phyloP scores from a whole-genome alignment of 2,888 invertebrate species.

The Augochlorella aurata region DNA sequence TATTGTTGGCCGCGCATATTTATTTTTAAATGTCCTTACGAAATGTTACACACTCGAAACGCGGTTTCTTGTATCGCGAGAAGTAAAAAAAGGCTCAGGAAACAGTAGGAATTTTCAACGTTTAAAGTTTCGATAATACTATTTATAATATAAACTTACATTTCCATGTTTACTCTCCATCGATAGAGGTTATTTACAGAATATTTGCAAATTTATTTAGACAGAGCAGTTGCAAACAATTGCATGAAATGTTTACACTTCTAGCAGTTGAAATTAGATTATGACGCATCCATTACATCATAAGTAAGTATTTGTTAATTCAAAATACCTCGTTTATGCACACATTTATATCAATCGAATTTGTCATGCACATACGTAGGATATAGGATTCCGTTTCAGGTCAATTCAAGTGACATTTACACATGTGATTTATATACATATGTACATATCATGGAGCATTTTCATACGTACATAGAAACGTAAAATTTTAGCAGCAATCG shows the following conservation, averaged over 20 bases:
- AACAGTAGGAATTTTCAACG: background rate
- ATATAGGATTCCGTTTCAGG: background rate
- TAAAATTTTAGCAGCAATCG: background rate
- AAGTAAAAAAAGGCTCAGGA: background rate
- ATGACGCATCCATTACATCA: conserved; percentile 27
- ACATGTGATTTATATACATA: background rate
- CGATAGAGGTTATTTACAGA: conserved; percentile 18
- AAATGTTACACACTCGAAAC: conserved; percentile 43
- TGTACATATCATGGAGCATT: background rate
- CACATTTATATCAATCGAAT: background rate
- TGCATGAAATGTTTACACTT: background rate
- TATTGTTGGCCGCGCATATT: conserved; percentile 27
- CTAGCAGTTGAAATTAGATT: conserved; percentile 6
- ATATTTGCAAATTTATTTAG: background rate
- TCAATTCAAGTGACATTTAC: background rate
- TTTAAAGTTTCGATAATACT: background rate
- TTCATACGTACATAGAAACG: background rate
- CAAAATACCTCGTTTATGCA: conserved; percentile 12
- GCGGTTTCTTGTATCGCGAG: conserved; percentile 20
- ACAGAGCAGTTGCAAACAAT: background rate
- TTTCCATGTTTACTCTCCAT: conserved; percentile 16
- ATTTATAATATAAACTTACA: conserved; percentile 29
- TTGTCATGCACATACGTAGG: background rate
- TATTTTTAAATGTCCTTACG: conserved; percentile 60
- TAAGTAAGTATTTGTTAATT: background rate